Evolutionary conservation across 2,797 vertebrate species (phyloP).

Genomic region (Acrossocheilus fasciatus): DNA sequence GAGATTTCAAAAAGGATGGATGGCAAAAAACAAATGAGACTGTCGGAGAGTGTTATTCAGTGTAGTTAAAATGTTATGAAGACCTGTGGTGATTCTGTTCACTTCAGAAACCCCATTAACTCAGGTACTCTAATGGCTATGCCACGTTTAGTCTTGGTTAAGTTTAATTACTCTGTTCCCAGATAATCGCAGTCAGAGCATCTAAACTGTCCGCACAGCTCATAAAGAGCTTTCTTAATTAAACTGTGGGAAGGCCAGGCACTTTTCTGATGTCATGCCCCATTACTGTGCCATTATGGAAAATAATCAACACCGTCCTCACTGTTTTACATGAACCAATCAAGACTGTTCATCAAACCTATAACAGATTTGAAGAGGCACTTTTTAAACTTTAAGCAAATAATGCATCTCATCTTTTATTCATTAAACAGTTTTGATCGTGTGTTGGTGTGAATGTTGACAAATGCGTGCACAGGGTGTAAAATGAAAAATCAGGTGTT

Average conservation of each 20-base stretch:
- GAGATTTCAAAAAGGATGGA: not conserved
- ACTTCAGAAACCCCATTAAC: slow-evolving; percentile 40
- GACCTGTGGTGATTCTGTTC: slow-evolving; percentile 12
- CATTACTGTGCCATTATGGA: slow-evolving; percentile 50
- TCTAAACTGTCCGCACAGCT: slow-evolving; percentile 48
- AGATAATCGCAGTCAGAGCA: slow-evolving; percentile 53
- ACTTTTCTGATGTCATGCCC: slow-evolving; percentile 49
- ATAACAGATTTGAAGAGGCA: not conserved
- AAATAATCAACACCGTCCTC: slow-evolving; percentile 50
- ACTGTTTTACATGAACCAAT: slow-evolving; percentile 30
- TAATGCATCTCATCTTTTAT: slow-evolving; percentile 2
- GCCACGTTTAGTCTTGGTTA: slow-evolving; percentile 50
- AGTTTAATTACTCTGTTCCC: slow-evolving; percentile 58
- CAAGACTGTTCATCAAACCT: not conserved
- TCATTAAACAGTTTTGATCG: not conserved
- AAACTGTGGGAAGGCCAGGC: slow-evolving; percentile 43
- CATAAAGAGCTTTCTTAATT: slow-evolving; percentile 61
- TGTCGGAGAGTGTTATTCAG: not conserved
- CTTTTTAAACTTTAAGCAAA: slow-evolving; percentile 21
- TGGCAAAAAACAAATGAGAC: not conserved
- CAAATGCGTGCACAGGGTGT: slow-evolving; percentile 5
- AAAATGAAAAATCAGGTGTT: slow-evolving; percentile 59
- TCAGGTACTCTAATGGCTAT: slow-evolving; percentile 44
- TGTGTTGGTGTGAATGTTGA: not conserved
- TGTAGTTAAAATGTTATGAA: slow-evolving; percentile 18